A percentile compares a stretch with the other conserved stretches of the same genome.
Conservation (phyloP, 1,140 invertebrate species). For the Prorops nasuta region DNA sequence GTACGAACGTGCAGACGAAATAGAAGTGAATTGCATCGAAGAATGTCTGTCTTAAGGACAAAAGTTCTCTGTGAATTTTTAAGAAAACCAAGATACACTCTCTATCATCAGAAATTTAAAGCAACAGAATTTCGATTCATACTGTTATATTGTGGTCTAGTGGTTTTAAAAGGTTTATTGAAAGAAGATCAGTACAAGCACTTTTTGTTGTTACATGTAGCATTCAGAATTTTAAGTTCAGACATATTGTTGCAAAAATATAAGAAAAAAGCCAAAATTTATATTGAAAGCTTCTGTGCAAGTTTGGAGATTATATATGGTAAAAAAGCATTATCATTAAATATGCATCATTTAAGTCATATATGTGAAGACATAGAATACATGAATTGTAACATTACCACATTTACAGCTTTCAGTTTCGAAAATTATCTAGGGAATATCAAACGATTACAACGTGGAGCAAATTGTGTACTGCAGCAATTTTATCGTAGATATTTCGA, state of each 20-base stretch:
- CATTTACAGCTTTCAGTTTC: background rate
- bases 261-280: slow-evolving; percentile 12
- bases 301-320: slow-evolving; percentile 13
- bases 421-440: background rate
- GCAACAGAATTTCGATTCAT: background rate
- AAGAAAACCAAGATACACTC: slow-evolving; percentile 2
- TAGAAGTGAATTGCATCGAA: background rate
- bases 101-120: background rate
- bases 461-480: background rate
- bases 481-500: background rate
- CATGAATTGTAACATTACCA: slow-evolving; percentile 6
- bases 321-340: slow-evolving; percentile 10
- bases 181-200: background rate
- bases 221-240: slow-evolving; percentile 19
- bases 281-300: slow-evolving; percentile 19
- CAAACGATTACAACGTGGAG: background rate
- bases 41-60: background rate
- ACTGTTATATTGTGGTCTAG: slow-evolving; percentile 12
- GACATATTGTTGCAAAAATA: slow-evolving; percentile 1
- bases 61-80: slow-evolving; percentile 1
- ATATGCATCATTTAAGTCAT: slow-evolving; percentile 23
- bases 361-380: background rate
- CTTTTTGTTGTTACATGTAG: slow-evolving; percentile 20
- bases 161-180: slow-evolving; percentile 13
- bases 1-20: background rate